Evolutionary conservation across 2,888 invertebrate genomes (phyloP).

Genomic region (Drosophila anomalipes): DNA sequence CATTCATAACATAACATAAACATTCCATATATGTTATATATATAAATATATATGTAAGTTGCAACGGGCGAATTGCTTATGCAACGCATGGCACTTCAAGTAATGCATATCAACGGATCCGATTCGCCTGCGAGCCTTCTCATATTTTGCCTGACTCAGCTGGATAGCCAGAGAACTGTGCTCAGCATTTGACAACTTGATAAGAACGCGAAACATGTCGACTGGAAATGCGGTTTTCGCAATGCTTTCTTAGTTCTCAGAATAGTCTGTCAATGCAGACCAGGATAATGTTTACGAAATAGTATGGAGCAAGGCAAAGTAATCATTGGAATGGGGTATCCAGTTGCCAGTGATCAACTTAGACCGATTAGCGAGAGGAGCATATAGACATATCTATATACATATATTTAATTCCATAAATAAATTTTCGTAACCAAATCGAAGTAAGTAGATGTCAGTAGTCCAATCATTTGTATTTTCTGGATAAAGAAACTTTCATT

Average conservation of each 20-base stretch:
- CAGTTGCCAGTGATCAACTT: not conserved
- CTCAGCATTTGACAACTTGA: not conserved
- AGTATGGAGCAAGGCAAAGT: not conserved
- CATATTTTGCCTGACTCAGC: conserved; percentile 31
- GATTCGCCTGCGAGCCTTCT: not conserved
- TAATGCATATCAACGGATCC: conserved; percentile 27
- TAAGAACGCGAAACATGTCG: not conserved
- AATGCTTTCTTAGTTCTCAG: not conserved
- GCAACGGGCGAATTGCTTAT: conserved; percentile 27
- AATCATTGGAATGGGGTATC: not conserved
- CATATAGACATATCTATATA: not conserved
- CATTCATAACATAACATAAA: not conserved
- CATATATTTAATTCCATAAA: not conserved
- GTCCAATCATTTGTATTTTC: not conserved
- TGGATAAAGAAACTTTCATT: not conserved
- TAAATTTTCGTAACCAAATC: not conserved
- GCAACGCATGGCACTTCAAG: conserved; percentile 26
- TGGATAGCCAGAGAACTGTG: conserved; percentile 3
- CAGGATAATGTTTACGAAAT: not conserved
- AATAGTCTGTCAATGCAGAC: not conserved
- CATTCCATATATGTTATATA: not conserved
- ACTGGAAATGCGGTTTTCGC: not conserved
- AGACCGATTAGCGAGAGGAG: not conserved
- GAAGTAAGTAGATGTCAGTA: not conserved
- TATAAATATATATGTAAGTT: not conserved